phyloP scores from a whole-genome alignment of 1,140 invertebrate species.

The Drosophila ogumai region DNA sequence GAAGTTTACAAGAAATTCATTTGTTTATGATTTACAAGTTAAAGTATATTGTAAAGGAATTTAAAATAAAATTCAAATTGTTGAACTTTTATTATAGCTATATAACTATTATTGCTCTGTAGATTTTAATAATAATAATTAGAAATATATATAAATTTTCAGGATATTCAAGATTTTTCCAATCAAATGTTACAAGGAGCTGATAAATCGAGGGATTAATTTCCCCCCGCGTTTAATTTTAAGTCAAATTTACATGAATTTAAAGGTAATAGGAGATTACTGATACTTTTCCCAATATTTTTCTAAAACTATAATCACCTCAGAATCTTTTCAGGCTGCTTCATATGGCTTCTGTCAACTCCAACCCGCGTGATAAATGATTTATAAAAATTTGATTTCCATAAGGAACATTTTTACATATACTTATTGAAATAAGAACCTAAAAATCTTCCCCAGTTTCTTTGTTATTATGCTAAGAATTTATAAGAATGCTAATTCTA shows the following conservation, averaged over 20 bases:
- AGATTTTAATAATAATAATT: background rate
- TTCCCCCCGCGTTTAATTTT: too few species aligned
- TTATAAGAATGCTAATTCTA: background rate
- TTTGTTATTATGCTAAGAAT: background rate
- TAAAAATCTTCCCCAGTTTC: background rate
- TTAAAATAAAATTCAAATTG: background rate
- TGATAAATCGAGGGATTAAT: too few species aligned
- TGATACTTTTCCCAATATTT: background rate
- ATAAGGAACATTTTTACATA: background rate
- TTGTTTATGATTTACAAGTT: background rate
- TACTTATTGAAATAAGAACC: too few species aligned
- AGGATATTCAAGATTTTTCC: background rate
- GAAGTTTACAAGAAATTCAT: background rate
- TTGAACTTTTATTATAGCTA: background rate
- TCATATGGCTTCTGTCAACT: background rate
- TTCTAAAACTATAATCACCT: background rate
- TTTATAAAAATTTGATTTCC: background rate
- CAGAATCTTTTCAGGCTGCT: background rate
- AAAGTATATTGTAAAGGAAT: too few species aligned
- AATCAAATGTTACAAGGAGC: background rate
- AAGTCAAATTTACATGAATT: too few species aligned
- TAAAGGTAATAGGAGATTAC: background rate
- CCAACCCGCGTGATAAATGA: background rate
- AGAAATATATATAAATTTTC: background rate
- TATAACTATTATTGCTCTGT: background rate